phyloP scores from a whole-genome alignment of 2,888 invertebrate genomes.

The Hemaris fuciformis region DNA sequence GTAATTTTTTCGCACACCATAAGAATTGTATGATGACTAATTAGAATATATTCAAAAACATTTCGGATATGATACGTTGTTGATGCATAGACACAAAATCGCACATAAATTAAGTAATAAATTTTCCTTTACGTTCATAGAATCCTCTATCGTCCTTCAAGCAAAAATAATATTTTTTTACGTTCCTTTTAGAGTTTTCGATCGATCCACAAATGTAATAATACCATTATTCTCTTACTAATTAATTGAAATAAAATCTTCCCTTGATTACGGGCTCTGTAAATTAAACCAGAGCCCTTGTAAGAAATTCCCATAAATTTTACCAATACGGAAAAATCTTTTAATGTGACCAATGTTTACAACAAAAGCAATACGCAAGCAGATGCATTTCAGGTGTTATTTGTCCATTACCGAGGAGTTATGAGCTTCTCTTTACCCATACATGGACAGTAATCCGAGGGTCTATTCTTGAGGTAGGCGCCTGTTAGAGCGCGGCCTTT shows the following conservation, averaged over 20 bases:
- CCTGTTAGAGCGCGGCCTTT: slow-evolving; percentile 28
- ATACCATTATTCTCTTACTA: neutral
- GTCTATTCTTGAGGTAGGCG: slow-evolving; percentile 33
- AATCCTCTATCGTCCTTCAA: too few species aligned
- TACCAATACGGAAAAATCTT: neutral
- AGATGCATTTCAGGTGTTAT: slow-evolving; percentile 31
- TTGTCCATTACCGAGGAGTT: slow-evolving; percentile 46
- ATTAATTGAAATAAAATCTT: neutral
- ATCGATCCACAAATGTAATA: neutral
- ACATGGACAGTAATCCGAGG: slow-evolving; percentile 31
- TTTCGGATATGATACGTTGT: too few species aligned
- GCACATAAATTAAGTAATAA: too few species aligned
- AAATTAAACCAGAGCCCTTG: neutral
- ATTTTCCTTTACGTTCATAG: too few species aligned
- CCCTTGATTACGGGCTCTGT: neutral
- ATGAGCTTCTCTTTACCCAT: slow-evolving; percentile 37
- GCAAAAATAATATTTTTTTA: too few species aligned
- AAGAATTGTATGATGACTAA: too few species aligned
- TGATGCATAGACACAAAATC: too few species aligned
- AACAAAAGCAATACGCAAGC: slow-evolving; percentile 20
- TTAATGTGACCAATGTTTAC: neutral
- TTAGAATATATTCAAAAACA: too few species aligned
- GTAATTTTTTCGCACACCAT: too few species aligned
- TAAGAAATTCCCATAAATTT: slow-evolving; percentile 1
- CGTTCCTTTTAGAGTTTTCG: neutral